Conservation (phyloP, 2,888 invertebrate species). For the Arctia plantaginis region DNA sequence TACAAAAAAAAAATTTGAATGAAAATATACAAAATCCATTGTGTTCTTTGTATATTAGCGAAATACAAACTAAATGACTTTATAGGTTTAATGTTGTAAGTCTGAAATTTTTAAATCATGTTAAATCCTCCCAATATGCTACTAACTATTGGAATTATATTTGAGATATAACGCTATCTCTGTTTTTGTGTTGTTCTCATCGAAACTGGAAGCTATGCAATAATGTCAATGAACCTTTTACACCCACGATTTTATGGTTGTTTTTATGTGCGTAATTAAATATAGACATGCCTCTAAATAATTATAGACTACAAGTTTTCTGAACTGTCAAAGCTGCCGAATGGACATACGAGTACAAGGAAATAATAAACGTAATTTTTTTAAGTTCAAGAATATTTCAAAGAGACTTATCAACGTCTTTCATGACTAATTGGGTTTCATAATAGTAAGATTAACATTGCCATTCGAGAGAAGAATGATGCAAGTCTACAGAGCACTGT, state of each 20-base stretch:
- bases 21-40: too few species aligned
- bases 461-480: not conserved
- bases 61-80: too few species aligned
- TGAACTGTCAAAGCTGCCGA: not conserved
- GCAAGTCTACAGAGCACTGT: not conserved
- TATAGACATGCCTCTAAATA: not conserved
- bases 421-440: not conserved
- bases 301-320: not conserved
- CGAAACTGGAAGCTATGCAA: not conserved
- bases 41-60: not conserved
- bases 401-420: not conserved
- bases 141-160: not conserved
- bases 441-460: not conserved
- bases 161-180: not conserved
- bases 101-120: not conserved
- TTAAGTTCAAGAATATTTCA: not conserved
- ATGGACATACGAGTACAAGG: not conserved
- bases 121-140: not conserved
- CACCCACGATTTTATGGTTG: constrained; percentile 1
- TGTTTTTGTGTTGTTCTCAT: not conserved
- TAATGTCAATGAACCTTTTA: constrained; percentile 5
- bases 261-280: not conserved
- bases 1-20: too few species aligned
- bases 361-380: not conserved
- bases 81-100: not conserved